Evolutionary conservation across 2,113 vertebrate genomes (phyloP).

Genomic region (Panthera uncia): DNA sequence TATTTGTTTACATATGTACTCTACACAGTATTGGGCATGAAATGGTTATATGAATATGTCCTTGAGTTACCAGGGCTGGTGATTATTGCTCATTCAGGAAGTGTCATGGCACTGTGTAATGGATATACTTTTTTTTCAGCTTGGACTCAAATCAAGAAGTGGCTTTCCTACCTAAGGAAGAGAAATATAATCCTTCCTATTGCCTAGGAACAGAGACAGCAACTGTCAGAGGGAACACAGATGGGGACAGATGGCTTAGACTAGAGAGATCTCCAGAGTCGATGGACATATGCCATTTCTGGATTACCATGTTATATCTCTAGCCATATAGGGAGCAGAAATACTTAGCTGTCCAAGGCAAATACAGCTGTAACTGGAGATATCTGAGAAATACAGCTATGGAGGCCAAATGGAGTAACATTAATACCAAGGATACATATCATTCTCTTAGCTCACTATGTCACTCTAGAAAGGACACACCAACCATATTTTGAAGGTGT

Average conservation of each 20-base stretch:
- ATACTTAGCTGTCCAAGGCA: conserved; percentile 45
- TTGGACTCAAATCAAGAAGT: conserved; percentile 24
- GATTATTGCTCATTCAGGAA: neutral
- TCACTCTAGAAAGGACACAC: conserved; percentile 17
- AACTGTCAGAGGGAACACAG: conserved; percentile 18
- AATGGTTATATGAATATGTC: neutral
- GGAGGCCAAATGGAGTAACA: neutral
- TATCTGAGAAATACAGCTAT: conserved; percentile 2
- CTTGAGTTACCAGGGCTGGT: neutral
- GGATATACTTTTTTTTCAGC: neutral
- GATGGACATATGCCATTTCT: conserved; percentile 43
- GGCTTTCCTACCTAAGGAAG: conserved; percentile 40
- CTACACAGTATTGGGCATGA: neutral
- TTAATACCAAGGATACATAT: neutral
- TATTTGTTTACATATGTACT: neutral
- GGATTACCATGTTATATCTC: conserved; percentile 32
- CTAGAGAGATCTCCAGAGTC: neutral
- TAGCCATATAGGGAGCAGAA: neutral
- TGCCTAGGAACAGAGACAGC: conserved; percentile 46
- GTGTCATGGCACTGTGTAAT: neutral
- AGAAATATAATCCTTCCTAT: conserved; percentile 59
- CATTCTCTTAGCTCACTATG: neutral
- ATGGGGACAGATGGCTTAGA: neutral
- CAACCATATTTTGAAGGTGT: neutral
- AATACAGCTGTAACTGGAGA: conserved; percentile 38